phyloP scores from a whole-genome alignment of 1,140 invertebrate genomes.

The Zaprionus kolodkinae region DNA sequence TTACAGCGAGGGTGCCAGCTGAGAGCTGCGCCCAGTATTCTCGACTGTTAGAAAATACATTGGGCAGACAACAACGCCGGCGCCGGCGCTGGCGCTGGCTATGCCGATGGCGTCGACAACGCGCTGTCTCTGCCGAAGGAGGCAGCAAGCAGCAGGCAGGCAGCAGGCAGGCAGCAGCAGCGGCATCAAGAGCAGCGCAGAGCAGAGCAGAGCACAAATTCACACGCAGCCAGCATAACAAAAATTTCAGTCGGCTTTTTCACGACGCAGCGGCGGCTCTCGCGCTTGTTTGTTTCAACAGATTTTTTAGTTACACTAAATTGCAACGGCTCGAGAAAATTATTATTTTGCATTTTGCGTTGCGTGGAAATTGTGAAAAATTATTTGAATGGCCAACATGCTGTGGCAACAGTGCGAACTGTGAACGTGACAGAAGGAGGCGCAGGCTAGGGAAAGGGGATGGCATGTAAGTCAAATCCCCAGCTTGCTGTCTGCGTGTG shows the following conservation, averaged over 20 bases:
- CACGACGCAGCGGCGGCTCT: constrained; percentile 52
- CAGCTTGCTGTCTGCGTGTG: neutral
- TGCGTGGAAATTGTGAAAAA: constrained; percentile 25
- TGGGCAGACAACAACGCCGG: constrained; percentile 60
- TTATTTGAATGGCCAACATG: constrained; percentile 2
- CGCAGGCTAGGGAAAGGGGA: neutral
- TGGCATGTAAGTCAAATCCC: constrained; percentile 30
- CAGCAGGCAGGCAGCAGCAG: constrained; percentile 10
- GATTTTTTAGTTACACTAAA: constrained; percentile 29
- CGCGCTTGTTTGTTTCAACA: constrained; percentile 68
- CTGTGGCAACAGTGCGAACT: neutral
- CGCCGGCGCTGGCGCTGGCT: constrained; percentile 57
- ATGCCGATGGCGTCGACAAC: constrained; percentile 22
- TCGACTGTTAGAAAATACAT: constrained; percentile 47
- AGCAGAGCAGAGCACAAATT: constrained; percentile 28
- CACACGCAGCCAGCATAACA: constrained; percentile 71
- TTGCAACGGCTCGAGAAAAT: constrained; percentile 34
- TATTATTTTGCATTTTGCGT: constrained; percentile 11
- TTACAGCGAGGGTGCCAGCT: constrained; percentile 49
- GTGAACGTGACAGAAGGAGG: neutral
- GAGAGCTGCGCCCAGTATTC: constrained; percentile 72
- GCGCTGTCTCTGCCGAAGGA: constrained; percentile 19
- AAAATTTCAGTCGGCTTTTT: constrained; percentile 79
- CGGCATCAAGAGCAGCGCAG: constrained; percentile 58
- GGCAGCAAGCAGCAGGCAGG: neutral